Evolutionary conservation across 2,797 vertebrate genomes (phyloP).

Genomic region (Balearica regulorum): DNA sequence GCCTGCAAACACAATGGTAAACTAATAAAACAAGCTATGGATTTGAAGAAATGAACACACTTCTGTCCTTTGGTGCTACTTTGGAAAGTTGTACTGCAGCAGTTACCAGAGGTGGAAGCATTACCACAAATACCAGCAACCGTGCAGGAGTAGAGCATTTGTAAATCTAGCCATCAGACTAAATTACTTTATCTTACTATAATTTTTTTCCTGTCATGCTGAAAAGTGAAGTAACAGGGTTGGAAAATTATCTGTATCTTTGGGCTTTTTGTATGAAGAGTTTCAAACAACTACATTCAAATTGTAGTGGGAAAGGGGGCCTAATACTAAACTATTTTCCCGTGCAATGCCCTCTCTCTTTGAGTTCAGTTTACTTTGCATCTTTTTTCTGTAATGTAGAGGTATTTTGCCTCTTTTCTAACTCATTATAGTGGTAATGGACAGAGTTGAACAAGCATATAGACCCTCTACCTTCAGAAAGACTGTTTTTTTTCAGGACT

Average conservation of each 20-base stretch:
- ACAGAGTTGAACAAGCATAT: background rate
- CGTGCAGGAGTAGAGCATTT: background rate
- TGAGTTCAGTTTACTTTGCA: background rate
- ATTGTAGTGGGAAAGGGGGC: background rate
- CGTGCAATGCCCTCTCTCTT: background rate
- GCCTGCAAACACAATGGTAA: slow-evolving; percentile 4
- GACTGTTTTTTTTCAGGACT: background rate
- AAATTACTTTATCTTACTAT: background rate
- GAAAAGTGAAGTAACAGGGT: background rate
- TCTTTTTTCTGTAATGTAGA: background rate
- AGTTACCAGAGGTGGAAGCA: slow-evolving; percentile 30
- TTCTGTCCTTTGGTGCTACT: background rate
- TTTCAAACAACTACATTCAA: background rate
- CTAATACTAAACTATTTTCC: background rate
- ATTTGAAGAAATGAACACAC: background rate
- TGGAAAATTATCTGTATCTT: background rate
- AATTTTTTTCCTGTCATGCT: background rate
- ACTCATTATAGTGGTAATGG: background rate
- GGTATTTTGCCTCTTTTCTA: background rate
- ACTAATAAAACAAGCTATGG: background rate
- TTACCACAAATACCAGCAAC: slow-evolving; percentile 16
- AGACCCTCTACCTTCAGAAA: background rate
- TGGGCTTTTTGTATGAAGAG: background rate
- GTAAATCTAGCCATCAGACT: background rate
- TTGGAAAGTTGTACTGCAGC: background rate